Evolutionary conservation across 2,113 vertebrate species (phyloP), one percentile per base, ranked within the genome.

Genomic region (Pleuronectes platessa): DNA sequence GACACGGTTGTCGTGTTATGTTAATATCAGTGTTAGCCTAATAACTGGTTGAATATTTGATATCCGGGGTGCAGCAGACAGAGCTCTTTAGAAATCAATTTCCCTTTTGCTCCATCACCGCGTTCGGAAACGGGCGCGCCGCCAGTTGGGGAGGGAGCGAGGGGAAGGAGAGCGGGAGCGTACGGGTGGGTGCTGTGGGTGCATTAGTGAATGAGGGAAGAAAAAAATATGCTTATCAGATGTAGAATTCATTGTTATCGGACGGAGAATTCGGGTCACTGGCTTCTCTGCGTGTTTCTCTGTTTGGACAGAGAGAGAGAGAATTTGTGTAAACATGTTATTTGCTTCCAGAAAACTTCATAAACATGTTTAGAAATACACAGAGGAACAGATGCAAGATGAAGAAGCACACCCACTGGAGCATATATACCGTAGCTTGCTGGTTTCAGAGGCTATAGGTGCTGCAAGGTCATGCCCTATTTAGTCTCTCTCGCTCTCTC

Each of bases 11-110:
- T 86, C 71, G 4, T 75, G 81, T 88, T 82, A 85, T 79, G 87
- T 86, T 91, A 88, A 86, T 90, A 86, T 87, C 81, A 83, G 67
- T 63, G 77, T 79, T 72, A 66, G 72, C 67, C 75, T 88, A 87
- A 91, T 89, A 87, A 83, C 82, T 51, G 40, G 81, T 78, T 90
- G 79, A 66, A 80, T 85, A 81, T 90, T 91, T 92, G 75, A 88
- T 89, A 88, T 88, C 81, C 71, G 64, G 64, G 64, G 68, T 45
- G 55, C 40, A 71, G 82, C 76, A 86, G 84, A 88, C 68, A 85
- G 60, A 71, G 82, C 84, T 86, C 86, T 91, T 92, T 89, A 87
- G 81, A 88, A 93, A 92, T 92, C 87, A 91, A 91, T 93, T 93
- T 91, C 89, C 79, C 86, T 89, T 89, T 88, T 87, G 65, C 86